Base-by-base conservation (phyloP, 2,113 vertebrate species). In the Vombatus ursinus region DNA sequence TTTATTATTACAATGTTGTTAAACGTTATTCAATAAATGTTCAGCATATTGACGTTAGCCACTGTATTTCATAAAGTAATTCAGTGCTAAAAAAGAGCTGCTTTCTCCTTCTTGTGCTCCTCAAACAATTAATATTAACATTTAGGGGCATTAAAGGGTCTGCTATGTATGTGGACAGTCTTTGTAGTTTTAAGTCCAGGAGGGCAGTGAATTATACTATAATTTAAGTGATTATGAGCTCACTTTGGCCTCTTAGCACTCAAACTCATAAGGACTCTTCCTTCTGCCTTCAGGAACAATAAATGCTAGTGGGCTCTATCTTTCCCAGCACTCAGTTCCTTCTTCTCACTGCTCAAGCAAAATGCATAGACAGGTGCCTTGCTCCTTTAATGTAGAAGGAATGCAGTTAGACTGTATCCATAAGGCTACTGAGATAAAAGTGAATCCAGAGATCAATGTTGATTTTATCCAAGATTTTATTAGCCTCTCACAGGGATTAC, bases 1-100 rank as follows among this genome's bases (percentile, higher is more conserved):
- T 98, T 98, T 98, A 92, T 97, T 98, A 96, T 98, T 95, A 97
- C 97, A 93, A 96, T 98, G 97, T 97, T 98, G 48, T 96, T 84
- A 97, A 98, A 96, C 50, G 96, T 94, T 89, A 52, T 96, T 98
- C 96, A 97, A 94, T 97, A 53, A 96, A 90, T 95, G 96, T 97
- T 98, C 96, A 93, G 95, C 47, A 22, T 96, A 95, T 50, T 96
- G 44, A 96, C 96, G 91, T 97, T 91, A 96, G 94, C 94, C 90
- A 54, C 0, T 94, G 48, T 94, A 94, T 47, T 95, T 95, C 96
- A 97, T 28, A 68, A 97, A 94, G 91, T 97, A 90, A 50, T 91
- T 95, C 52, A 50, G 12, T 95, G 49, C 61, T 92, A 95, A 25
- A 77, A 54, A 97, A 96, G 92, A 96, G 1, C 2, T 77, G 89